Conservation (phyloP, 1,140 invertebrate species). For the Frieseomelitta varia region DNA sequence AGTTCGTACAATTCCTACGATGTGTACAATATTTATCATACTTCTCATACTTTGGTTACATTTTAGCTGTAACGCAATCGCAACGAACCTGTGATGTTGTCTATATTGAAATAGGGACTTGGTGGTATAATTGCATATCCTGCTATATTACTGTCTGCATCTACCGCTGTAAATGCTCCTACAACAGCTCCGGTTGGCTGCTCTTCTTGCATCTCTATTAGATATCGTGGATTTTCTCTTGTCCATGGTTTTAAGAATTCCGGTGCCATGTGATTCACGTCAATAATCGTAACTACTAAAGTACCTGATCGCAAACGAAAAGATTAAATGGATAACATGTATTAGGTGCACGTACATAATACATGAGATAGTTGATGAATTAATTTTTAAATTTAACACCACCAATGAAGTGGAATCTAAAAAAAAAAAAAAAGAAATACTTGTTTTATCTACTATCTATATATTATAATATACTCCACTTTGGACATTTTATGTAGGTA, state of each 20-base stretch:
- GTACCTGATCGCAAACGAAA: slow-evolving; percentile 83
- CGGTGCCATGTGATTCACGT: slow-evolving; percentile 87
- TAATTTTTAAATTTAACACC: no score
- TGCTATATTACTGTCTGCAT: slow-evolving; percentile 91
- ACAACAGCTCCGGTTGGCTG: slow-evolving; percentile 91
- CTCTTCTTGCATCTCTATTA: slow-evolving; percentile 90
- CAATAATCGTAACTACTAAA: slow-evolving; percentile 93
- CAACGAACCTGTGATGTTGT: slow-evolving; percentile 86
- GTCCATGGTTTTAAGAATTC: slow-evolving; percentile 89
- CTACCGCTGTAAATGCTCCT: slow-evolving; percentile 90
- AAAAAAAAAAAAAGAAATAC: no score
- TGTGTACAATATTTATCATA: slow-evolving; percentile 14
- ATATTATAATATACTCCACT: no score
- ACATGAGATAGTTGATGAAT: no score
- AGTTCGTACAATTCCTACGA: slow-evolving; percentile 89
- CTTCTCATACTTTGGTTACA: not conserved
- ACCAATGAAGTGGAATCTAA: no score
- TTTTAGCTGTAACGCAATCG: not conserved
- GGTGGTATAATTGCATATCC: slow-evolving; percentile 88
- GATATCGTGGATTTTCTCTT: slow-evolving; percentile 86
- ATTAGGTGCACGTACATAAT: not conserved
- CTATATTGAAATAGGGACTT: slow-evolving; percentile 90
- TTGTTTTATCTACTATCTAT: no score
- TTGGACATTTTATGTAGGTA: no score
- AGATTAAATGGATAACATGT: not conserved